phyloP scores from a whole-genome alignment of 1,140 invertebrate genomes.

The Platyscapa corneri region DNA sequence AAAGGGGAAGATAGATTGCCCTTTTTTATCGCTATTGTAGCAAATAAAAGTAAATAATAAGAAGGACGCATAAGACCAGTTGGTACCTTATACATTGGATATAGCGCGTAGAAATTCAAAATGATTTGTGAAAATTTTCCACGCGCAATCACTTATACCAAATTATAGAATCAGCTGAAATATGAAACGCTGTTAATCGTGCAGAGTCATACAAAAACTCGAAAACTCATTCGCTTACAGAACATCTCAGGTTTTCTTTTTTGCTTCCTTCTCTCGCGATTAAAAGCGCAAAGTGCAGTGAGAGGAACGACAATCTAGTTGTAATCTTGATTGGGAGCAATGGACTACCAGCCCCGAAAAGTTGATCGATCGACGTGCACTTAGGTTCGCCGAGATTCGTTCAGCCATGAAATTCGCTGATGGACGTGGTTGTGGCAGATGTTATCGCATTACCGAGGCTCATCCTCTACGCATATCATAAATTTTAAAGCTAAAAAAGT shows the following conservation, averaged over 20 bases:
- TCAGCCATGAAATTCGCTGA: slow-evolving; percentile 29
- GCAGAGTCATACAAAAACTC: neutral
- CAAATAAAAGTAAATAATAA: too few relatives aligned
- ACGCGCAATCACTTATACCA: neutral
- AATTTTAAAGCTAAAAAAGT: slow-evolving; percentile 8
- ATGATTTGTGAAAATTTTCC: neutral
- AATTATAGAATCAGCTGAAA: neutral
- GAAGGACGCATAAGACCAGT: too few relatives aligned
- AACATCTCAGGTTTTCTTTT: neutral
- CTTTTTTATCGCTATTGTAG: too few relatives aligned
- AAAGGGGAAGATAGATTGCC: too few relatives aligned
- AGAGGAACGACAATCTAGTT: neutral
- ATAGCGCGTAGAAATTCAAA: too few relatives aligned
- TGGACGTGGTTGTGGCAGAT: slow-evolving; percentile 3
- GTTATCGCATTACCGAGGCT: neutral
- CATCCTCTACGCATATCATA: neutral
- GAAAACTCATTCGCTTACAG: neutral
- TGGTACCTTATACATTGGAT: too few relatives aligned
- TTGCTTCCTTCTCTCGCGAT: neutral
- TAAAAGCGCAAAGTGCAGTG: neutral
- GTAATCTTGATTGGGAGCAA: slow-evolving; percentile 12
- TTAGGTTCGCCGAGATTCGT: neutral
- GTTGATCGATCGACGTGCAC: slow-evolving; percentile 27
- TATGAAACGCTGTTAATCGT: neutral
- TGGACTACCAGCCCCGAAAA: slow-evolving; percentile 16